phyloP scores from a whole-genome alignment of 2,888 invertebrate species.

The Agriopis marginaria region DNA sequence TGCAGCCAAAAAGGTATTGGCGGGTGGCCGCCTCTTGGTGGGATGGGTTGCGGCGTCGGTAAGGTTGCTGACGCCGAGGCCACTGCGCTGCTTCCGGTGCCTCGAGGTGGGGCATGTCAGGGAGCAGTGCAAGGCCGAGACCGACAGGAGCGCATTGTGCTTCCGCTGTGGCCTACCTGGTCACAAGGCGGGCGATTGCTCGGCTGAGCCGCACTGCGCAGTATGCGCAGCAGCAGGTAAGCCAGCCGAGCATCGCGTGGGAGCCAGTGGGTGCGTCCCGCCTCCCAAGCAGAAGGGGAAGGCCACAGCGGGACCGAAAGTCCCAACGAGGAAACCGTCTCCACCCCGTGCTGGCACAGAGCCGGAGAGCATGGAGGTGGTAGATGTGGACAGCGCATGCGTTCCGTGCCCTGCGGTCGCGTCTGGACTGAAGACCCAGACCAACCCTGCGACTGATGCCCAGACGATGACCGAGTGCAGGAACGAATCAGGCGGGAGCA shows the following conservation, averaged over 20 bases:
- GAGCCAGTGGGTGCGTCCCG: too few species aligned
- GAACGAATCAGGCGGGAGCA: too few species aligned
- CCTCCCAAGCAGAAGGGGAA: too few species aligned
- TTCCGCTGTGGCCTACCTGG: constrained; percentile 29
- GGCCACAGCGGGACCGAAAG: too few species aligned
- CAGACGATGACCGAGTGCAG: too few species aligned
- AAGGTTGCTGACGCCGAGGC: constrained; percentile 22
- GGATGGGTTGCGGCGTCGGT: constrained; percentile 41
- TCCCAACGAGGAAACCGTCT: too few species aligned
- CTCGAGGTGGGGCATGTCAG: constrained; percentile 36
- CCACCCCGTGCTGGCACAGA: too few species aligned
- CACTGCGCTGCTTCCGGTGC: constrained; percentile 39
- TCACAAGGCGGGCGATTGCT: constrained; percentile 2
- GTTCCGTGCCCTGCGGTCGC: too few species aligned
- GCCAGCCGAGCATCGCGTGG: neutral
- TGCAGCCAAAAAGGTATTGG: constrained; percentile 5
- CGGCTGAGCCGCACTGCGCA: neutral
- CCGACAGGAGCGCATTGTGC: constrained; percentile 29
- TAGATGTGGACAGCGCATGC: too few species aligned
- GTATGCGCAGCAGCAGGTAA: neutral
- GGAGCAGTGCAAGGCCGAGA: constrained; percentile 12
- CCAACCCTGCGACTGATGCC: too few species aligned
- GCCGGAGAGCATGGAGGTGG: too few species aligned
- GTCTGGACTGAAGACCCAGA: too few species aligned
- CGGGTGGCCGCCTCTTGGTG: constrained; percentile 24